A percentile compares a stretch with the other conserved stretches of the same genome.
Conservation (phyloP, 2,888 invertebrate genomes). For the Chloroclysta siterata region DNA sequence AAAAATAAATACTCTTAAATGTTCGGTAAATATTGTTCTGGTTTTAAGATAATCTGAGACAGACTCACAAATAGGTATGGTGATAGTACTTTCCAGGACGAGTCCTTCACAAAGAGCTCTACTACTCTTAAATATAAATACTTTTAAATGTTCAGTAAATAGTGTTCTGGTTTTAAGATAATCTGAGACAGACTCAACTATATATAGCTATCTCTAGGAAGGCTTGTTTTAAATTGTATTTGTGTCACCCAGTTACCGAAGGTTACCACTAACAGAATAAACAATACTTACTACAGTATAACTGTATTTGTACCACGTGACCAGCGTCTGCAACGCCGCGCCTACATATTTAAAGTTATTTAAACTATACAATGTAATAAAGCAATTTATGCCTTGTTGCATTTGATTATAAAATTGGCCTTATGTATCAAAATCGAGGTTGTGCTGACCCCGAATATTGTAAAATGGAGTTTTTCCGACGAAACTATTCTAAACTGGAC, state of each 20-base stretch:
- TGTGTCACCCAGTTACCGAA: conserved; percentile 67
- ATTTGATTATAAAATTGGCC: conserved; percentile 64
- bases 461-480: conserved; percentile 9
- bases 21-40: neutral
- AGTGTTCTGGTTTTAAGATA: neutral
- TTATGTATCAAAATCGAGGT: conserved; percentile 56
- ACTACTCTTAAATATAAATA: too few species aligned
- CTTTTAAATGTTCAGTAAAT: neutral
- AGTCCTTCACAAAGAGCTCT: too few species aligned
- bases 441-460: conserved; percentile 42
- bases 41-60: neutral
- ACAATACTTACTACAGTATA: conserved; percentile 11
- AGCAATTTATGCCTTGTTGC: conserved; percentile 34
- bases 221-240: conserved; percentile 45
- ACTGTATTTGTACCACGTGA: conserved; percentile 40
- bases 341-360: conserved; percentile 57
- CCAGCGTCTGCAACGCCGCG: conserved; percentile 53
- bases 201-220: conserved; percentile 34
- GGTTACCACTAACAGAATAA: conserved; percentile 48
- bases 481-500: conserved; percentile 8
- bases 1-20: neutral
- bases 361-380: conserved; percentile 51
- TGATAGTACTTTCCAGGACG: too few species aligned
- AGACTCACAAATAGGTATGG: neutral
- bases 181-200: neutral